Percentiles rank a stretch among this genome's conserved stretches.
phyloP scores from a whole-genome alignment of 30 jellyfish, hydroid and myxozoan genomes.

The Aurelia aurita region DNA sequence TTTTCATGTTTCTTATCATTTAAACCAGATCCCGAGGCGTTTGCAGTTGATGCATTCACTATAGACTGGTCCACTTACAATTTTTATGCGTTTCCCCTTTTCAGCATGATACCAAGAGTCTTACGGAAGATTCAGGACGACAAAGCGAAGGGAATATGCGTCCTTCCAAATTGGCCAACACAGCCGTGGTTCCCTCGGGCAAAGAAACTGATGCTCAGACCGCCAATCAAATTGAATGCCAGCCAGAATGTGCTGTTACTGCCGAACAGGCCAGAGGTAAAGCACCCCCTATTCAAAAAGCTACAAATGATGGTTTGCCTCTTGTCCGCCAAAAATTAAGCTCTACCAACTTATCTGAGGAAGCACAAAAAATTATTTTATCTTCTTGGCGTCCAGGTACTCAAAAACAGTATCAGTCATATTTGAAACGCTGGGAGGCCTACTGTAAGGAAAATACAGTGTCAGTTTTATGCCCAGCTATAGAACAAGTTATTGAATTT shows the following conservation, averaged over 20 bases:
- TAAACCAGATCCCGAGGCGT: neutral
- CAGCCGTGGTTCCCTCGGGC: slow-evolving; percentile 33
- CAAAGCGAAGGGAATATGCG: neutral
- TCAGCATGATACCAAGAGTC: neutral
- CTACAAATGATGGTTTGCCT: slow-evolving; percentile 3
- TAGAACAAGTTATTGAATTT: neutral
- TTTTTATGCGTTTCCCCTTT: neutral
- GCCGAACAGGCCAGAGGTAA: slow-evolving; percentile 29
- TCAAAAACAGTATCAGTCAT: neutral
- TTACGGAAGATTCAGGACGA: neutral
- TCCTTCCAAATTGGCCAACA: slow-evolving; percentile 34
- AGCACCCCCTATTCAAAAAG: slow-evolving; percentile 32
- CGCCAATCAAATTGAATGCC: slow-evolving; percentile 14
- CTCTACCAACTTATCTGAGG: neutral
- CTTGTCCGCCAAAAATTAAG: neutral
- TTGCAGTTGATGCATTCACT: neutral
- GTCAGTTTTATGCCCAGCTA: neutral
- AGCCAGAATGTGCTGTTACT: slow-evolving; percentile 8
- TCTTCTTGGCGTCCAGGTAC: slow-evolving; percentile 1
- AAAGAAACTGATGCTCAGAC: neutral
- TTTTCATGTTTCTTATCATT: neutral
- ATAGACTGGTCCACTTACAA: slow-evolving; percentile 11
- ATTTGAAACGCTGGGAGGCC: neutral
- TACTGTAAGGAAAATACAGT: neutral
- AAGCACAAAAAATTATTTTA: neutral